Evolutionary conservation across 1,140 invertebrate species (phyloP), one percentile per base, ranked within the genome.

Genomic region (Drosophila kohkoa): DNA sequence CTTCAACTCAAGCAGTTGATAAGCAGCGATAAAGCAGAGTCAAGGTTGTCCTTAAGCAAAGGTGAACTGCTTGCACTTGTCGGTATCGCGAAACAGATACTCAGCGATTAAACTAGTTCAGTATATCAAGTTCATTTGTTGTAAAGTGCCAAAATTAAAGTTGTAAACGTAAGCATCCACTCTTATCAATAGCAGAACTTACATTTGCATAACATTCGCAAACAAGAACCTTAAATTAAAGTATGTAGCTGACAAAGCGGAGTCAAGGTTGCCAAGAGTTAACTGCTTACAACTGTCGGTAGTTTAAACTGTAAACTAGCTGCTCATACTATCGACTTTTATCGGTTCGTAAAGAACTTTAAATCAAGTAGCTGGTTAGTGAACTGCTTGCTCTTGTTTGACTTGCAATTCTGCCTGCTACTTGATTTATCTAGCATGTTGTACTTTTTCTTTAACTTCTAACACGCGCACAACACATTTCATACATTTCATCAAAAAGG

Each of bases 191-290:
- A 43, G 41, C 11, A 43, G 3, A 13, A 43, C n/a, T 13, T 43
- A 59, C 70, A 85, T 83, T 80, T 80, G 64, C 81, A 83, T 77
- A 77, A 38, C 41, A 15, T 25, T 13, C n/a, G 28, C n/a, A 51
- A 15, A 57, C 25, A 46, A 8, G 3, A 30, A n/a, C 20, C 2
- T 13, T n/a, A 11, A 59, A 11, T 32, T 48, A 13, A 46, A 32
- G 32, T n/a, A n/a, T n/a, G n/a, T 11, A 38, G 32, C 35, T 57
- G 54, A 20, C 20, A 41, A 7, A 20, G 15, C 5, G 20, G 4
- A 11, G 15, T 13, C 41, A 60, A 48, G 59, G 55, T 74, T 55
- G 38, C 15, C 41, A 43, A 8, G 5, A 6, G 7, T 49, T 6
- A 49, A 58, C 65, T 55, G 30, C 11, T 54, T 54, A 10, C 51